These are phyloP conservation scores for Prinia subflava DNA, from an alignment of 2,113 vertebrate genomes.

Conservation along the genomic window DNA sequence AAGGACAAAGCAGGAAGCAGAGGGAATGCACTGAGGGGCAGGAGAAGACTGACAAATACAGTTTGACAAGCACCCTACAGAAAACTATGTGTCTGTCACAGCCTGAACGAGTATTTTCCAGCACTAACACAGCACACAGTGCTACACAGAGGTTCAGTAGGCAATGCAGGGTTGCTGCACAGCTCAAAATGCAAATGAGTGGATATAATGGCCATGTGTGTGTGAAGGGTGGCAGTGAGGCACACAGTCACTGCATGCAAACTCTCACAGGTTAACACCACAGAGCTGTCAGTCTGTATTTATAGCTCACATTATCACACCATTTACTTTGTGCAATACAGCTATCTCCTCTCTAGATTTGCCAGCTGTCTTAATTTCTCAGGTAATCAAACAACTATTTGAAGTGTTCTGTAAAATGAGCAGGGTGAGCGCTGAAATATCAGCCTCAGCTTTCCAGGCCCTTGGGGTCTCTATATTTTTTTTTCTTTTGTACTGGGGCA, in stretches of 20 bases:
- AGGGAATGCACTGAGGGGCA: neutral
- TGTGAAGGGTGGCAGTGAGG: slow-evolving; percentile 54
- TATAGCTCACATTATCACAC: slow-evolving; percentile 46
- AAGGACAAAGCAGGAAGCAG: neutral
- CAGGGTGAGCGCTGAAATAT: neutral
- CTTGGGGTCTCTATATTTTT: neutral
- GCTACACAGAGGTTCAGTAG: slow-evolving; percentile 23
- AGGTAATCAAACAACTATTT: neutral
- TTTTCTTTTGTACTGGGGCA: neutral
- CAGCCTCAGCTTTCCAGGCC: neutral
- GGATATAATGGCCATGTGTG: slow-evolving; percentile 50
- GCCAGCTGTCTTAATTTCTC: neutral
- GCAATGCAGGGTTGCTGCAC: slow-evolving; percentile 57
- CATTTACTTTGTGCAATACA: neutral
- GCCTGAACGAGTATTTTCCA: neutral
- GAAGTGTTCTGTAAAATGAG: neutral
- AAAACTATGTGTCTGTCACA: neutral
- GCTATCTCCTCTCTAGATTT: neutral
- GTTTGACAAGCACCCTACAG: neutral
- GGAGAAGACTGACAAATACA: neutral
- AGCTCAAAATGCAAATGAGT: slow-evolving; percentile 29
- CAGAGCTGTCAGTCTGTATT: slow-evolving; percentile 54
- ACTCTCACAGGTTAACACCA: slow-evolving; percentile 66
- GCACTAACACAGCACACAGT: neutral
- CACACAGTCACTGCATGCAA: slow-evolving; percentile 54